Base-by-base conservation (phyloP, 2,888 invertebrate species). In the Sicus ferrugineus region DNA sequence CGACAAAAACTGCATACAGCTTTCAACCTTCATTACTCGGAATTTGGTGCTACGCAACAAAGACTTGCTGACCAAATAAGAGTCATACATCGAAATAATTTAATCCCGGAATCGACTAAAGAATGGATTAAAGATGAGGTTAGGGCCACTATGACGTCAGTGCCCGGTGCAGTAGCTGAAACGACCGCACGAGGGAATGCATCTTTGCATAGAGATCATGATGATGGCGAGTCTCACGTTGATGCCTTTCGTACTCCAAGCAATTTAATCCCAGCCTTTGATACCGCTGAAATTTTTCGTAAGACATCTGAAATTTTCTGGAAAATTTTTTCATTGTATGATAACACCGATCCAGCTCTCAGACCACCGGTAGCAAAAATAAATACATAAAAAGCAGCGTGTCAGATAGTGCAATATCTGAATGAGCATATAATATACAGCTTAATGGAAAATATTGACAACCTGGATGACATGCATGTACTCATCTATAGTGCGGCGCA, bases 31-130 rank as follows among this genome's bases (percentile, higher is more conserved):
- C 11, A 21, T 4, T 23, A 54, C 19, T 23, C 54, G 3, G 54
- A 54, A 2, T 2, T 26, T 28, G 4, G 28, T 58, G 58, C n/a
- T 1, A 23, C 30, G 7, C 7, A 26, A 16, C 58, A 58, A 30
- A 9, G 31, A 30, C 2, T 58, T 3, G 14, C 58, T 19, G 58
- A 58, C n/a, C 31, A 58, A 58, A 7, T 58, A 58, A 58, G 58
- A 58, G 31, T 26, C 2, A 58, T 58, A n/a, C 14, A 16, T 58
- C 2, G 4, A 1, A 58, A 58, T 58, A 58, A 58, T 16, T 26
- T 58, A 16, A 58, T 58, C 16, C 54, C 54, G 6, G 26, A 6
- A 23, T 14, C 28, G 19, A n/a, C 23, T 1, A 11, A 23, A 6
- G 54, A 54, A 16, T 23, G 54, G 4, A 54, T 54, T 26, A n/a